phyloP scores from a whole-genome alignment of 2,888 invertebrate species.

The Congeria kusceri region DNA sequence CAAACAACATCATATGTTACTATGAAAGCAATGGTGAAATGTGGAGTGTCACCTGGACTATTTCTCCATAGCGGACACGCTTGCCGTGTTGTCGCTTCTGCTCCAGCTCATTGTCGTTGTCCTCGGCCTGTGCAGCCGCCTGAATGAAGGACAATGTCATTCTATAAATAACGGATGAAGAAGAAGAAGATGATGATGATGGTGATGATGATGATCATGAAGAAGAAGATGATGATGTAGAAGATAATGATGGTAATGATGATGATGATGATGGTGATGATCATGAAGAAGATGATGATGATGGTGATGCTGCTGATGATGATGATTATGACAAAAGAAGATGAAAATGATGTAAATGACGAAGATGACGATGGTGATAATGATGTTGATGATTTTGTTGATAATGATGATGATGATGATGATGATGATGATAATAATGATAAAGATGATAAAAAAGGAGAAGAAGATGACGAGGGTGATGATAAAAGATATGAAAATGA shows the following conservation, averaged over 20 bases:
- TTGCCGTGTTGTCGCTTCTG: conserved; percentile 85
- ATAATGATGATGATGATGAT: conserved; percentile 10
- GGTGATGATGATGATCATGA: too few relatives aligned
- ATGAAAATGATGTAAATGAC: conserved; percentile 62
- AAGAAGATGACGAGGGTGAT: conserved; percentile 24
- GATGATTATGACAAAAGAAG: conserved; percentile 28
- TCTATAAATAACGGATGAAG: too few relatives aligned
- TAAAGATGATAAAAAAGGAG: conserved; percentile 9
- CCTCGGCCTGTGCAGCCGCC: conserved; percentile 83
- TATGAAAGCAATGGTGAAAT: neutral
- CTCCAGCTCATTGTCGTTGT: conserved; percentile 85
- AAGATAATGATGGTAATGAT: too few relatives aligned
- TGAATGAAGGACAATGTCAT: conserved; percentile 35
- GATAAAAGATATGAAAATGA: conserved; percentile 54
- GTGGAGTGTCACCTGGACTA: conserved; percentile 82
- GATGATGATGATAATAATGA: conserved; percentile 9
- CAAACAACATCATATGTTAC: too few relatives aligned
- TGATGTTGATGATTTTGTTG: conserved; percentile 49
- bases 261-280: too few relatives aligned
- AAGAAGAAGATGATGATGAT: too few relatives aligned
- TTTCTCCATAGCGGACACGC: conserved; percentile 84
- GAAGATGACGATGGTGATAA: conserved; percentile 66
- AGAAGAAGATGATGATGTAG: too few relatives aligned
- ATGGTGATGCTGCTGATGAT: too few relatives aligned
- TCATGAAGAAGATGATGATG: too few relatives aligned